A percentile compares a stretch with the other conserved stretches of the same genome.
Evolutionary conservation across 2,797 vertebrate species (phyloP).

Genomic region (Chloroceryle amazona): DNA sequence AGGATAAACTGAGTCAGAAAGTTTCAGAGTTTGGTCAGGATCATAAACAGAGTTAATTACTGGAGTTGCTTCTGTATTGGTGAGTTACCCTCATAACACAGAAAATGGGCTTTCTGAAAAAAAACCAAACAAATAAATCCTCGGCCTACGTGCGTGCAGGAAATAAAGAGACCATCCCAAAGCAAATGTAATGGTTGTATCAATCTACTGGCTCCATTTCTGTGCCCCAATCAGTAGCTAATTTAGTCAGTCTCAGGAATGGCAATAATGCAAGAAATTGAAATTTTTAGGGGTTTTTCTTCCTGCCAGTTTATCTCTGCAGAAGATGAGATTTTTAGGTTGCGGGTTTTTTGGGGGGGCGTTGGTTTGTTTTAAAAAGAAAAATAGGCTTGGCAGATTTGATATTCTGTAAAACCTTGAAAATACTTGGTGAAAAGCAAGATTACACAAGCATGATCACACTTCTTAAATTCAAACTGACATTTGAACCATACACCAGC

Average conservation of each 20-base stretch:
- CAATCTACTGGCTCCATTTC: background rate
- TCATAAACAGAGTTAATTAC: background rate
- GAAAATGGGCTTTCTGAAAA: background rate
- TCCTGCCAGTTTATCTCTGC: background rate
- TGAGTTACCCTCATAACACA: background rate
- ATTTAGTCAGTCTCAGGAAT: background rate
- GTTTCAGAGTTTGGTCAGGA: conserved; percentile 10
- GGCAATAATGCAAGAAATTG: background rate
- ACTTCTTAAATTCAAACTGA: background rate
- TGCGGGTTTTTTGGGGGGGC: background rate
- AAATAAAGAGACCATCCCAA: background rate
- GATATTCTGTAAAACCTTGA: background rate
- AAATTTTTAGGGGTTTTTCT: background rate
- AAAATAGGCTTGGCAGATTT: background rate
- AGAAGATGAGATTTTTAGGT: background rate
- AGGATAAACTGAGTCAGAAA: conserved; percentile 57
- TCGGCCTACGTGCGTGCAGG: background rate
- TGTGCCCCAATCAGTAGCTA: background rate
- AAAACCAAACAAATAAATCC: background rate
- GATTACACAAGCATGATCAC: background rate
- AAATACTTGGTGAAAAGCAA: background rate
- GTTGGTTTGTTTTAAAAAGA: background rate
- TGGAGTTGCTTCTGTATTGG: background rate
- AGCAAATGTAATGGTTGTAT: background rate
- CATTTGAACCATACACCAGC: background rate